These are phyloP conservation scores for Cartodere bifasciata DNA, from an alignment of 2,888 invertebrate genomes.

Conservation along the genomic window DNA sequence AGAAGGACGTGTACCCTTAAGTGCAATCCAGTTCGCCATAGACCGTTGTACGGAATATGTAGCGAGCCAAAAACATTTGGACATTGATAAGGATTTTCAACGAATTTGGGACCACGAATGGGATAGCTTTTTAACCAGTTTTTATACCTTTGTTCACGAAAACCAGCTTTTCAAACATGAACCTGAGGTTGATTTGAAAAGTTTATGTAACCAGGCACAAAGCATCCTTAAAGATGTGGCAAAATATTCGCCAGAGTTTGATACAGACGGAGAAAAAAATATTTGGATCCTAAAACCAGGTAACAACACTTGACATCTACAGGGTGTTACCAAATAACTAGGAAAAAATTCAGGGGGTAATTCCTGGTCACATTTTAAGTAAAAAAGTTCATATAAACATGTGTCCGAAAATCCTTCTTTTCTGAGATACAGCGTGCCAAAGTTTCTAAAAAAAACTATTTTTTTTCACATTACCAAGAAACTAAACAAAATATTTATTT, in stretches of 20 bases:
- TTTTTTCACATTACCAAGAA: too few relatives aligned
- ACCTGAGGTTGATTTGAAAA: slow-evolving; percentile 17
- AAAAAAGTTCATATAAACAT: too few relatives aligned
- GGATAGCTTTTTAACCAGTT: slow-evolving; percentile 70
- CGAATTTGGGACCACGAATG: slow-evolving; percentile 73
- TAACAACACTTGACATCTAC: too few relatives aligned
- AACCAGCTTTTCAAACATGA: slow-evolving; percentile 30
- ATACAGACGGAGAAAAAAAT: slow-evolving; percentile 74
- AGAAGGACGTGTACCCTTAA: slow-evolving; percentile 59
- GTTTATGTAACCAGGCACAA: slow-evolving; percentile 37
- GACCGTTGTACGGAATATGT: slow-evolving; percentile 66
- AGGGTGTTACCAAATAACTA: too few relatives aligned
- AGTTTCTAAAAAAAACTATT: too few relatives aligned
- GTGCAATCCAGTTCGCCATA: slow-evolving; percentile 70
- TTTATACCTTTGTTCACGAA: slow-evolving; percentile 53
- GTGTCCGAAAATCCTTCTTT: too few relatives aligned
- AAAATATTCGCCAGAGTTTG: slow-evolving; percentile 69
- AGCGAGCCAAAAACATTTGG: slow-evolving; percentile 61
- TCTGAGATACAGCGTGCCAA: too few relatives aligned
- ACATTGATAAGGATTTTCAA: slow-evolving; percentile 48
- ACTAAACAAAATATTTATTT: too few relatives aligned
- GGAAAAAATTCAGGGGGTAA: too few relatives aligned
- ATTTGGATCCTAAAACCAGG: slow-evolving; percentile 95
- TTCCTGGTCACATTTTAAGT: too few relatives aligned
- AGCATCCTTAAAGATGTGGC: slow-evolving; percentile 52